Conservation (phyloP, 2,797 vertebrate species). For the Crenuchus spilurus region DNA sequence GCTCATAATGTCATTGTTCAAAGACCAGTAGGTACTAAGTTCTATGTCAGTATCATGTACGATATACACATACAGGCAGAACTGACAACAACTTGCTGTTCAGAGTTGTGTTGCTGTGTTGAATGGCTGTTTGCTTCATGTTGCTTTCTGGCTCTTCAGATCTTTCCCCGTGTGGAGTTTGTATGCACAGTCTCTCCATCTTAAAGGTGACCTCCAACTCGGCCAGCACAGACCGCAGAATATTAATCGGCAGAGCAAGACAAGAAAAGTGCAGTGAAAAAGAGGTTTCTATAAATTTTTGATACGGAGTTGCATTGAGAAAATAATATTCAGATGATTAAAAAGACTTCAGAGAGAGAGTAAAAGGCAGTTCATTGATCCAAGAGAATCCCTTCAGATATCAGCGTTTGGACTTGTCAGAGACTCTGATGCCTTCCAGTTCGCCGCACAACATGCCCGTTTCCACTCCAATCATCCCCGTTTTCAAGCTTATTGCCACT, state of each 20-base stretch:
- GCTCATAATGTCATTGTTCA: too few relatives aligned
- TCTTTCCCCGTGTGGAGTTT: constrained; percentile 38
- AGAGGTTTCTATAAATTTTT: constrained; percentile 79
- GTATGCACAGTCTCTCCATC: constrained; percentile 32
- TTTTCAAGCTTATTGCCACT: constrained; percentile 73
- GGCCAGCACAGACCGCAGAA: constrained; percentile 66
- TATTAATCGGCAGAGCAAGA: constrained; percentile 72
- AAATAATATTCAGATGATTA: constrained; percentile 83
- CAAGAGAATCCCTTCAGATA: constrained; percentile 77
- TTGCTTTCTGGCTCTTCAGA: constrained; percentile 9
- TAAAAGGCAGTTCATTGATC: constrained; percentile 79
- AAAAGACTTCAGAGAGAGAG: constrained; percentile 83
- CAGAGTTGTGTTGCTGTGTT: not conserved
- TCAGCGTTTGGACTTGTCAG: constrained; percentile 74
- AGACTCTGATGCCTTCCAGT: constrained; percentile 58
- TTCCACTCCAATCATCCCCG: constrained; percentile 71
- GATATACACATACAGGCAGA: not conserved
- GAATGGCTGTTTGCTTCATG: constrained; percentile 11
- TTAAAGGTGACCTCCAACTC: constrained; percentile 54
- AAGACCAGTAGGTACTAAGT: too few relatives aligned
- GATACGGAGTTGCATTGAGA: constrained; percentile 75
- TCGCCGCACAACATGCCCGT: constrained; percentile 66
- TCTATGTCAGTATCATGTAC: not conserved
- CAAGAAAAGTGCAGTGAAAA: constrained; percentile 66
- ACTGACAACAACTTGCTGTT: not conserved